phyloP scores from a whole-genome alignment of 1,140 invertebrate species.

The Drosophila tsacasi region DNA sequence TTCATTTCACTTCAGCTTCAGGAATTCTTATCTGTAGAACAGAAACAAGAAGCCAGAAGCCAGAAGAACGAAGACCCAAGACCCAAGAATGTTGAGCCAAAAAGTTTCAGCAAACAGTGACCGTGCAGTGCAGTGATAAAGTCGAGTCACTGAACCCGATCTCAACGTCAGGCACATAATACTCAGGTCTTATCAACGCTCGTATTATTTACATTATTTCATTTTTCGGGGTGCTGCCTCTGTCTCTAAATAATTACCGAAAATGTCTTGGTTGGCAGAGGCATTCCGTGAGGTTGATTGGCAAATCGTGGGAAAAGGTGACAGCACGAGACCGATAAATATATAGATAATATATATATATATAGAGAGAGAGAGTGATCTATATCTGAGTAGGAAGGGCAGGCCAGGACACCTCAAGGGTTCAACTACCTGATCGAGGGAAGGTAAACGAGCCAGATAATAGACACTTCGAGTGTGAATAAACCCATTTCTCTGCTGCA shows the following conservation, averaged over 20 bases:
- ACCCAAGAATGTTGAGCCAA: slow-evolving; percentile 32
- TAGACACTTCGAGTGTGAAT: slow-evolving; percentile 59
- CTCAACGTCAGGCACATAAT: slow-evolving; percentile 31
- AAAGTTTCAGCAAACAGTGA: slow-evolving; percentile 39
- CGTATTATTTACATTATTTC: slow-evolving; percentile 24
- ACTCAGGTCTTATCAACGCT: slow-evolving; percentile 38
- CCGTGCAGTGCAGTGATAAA: slow-evolving; percentile 38
- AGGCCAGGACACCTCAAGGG: slow-evolving; percentile 29
- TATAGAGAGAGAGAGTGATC: not conserved
- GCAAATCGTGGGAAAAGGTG: slow-evolving; percentile 55
- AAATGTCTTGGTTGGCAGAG: slow-evolving; percentile 17
- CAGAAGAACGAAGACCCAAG: not conserved
- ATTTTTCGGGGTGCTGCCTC: slow-evolving; percentile 19
- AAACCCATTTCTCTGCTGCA: slow-evolving; percentile 56
- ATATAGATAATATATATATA: no score
- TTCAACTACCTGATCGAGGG: slow-evolving; percentile 42
- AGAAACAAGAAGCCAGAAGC: slow-evolving; percentile 24
- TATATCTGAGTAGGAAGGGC: slow-evolving; percentile 37
- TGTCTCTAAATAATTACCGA: slow-evolving; percentile 38
- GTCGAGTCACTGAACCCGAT: slow-evolving; percentile 51
- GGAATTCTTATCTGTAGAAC: slow-evolving; percentile 21
- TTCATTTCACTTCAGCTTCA: not conserved
- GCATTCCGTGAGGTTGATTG: slow-evolving; percentile 16
- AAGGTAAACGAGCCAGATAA: slow-evolving; percentile 63
- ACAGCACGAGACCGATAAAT: slow-evolving; percentile 10